Percentiles rank a stretch among this genome's conserved stretches.
Conservation (phyloP, 2,888 invertebrate species). For the Pristionchus arcanus region DNA sequence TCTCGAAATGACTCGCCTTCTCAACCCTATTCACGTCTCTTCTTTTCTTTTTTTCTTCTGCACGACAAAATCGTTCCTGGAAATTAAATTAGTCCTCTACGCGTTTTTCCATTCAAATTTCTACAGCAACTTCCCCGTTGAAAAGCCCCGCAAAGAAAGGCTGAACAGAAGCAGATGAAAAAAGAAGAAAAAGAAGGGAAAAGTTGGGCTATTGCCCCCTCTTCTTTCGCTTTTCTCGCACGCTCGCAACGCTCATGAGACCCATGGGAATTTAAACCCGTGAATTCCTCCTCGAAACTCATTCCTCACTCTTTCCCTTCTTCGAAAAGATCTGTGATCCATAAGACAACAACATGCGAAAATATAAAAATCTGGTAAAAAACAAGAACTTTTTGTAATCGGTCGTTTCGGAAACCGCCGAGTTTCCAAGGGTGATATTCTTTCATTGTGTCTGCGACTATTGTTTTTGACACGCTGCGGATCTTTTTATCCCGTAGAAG, state of each 20-base stretch:
- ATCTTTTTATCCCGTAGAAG: not conserved
- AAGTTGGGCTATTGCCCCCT: constrained; percentile 21
- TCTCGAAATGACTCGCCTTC: not conserved
- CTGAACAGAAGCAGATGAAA: not conserved
- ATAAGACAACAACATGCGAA: not conserved
- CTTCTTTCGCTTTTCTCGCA: not conserved
- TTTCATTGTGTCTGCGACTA: not conserved
- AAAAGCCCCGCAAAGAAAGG: not conserved
- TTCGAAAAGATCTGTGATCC: not conserved
- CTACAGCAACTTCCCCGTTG: not conserved
- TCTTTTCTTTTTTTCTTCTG: not conserved
- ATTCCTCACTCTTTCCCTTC: not conserved
- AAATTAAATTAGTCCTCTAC: not conserved
- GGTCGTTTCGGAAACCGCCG: not conserved
- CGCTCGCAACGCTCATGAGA: constrained; percentile 15
- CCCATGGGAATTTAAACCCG: constrained; percentile 9
- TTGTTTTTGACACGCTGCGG: not conserved
- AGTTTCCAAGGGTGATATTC: constrained; percentile 9
- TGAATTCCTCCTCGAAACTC: not conserved
- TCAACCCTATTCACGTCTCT: not conserved
- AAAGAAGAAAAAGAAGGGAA: not conserved
- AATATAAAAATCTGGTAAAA: not conserved
- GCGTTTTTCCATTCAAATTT: constrained; percentile 2
- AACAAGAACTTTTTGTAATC: not conserved
- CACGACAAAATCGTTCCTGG: not conserved